Evolutionary conservation across 2,113 vertebrate genomes (phyloP).

Genomic region (Carollia perspicillata): DNA sequence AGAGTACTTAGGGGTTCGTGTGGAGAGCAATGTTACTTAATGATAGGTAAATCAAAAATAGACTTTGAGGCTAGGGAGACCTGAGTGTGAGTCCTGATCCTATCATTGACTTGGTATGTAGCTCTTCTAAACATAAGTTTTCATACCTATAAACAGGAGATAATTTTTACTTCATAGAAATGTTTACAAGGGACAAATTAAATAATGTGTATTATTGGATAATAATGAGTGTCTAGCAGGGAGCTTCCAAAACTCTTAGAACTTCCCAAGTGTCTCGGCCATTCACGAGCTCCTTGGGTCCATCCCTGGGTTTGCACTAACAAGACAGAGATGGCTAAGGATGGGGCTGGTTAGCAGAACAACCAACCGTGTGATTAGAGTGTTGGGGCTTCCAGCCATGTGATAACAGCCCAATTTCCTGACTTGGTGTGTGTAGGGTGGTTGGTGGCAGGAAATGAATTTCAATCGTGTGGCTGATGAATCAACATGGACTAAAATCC

Average conservation of each 20-base stretch:
- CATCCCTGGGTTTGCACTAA: background rate
- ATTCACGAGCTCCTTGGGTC: background rate
- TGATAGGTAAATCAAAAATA: background rate
- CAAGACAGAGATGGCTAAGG: background rate
- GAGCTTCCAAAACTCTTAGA: background rate
- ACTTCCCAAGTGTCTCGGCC: background rate
- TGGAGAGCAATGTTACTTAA: background rate
- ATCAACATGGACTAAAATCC: background rate
- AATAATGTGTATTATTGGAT: background rate
- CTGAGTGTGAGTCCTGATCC: background rate
- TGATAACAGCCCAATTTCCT: background rate
- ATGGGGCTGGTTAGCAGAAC: background rate
- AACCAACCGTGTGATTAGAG: background rate
- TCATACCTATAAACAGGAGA: background rate
- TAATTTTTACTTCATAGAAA: background rate
- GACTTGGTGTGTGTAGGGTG: background rate
- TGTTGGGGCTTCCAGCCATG: background rate
- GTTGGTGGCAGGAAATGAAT: background rate
- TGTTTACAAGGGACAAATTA: background rate
- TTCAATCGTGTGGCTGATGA: background rate
- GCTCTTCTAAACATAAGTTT: background rate
- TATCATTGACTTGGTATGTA: background rate
- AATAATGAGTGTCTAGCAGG: background rate
- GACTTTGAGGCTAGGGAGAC: background rate
- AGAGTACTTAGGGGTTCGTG: background rate